phyloP scores from a whole-genome alignment of 2,888 invertebrate species.

The Pristionchus exspectatus region DNA sequence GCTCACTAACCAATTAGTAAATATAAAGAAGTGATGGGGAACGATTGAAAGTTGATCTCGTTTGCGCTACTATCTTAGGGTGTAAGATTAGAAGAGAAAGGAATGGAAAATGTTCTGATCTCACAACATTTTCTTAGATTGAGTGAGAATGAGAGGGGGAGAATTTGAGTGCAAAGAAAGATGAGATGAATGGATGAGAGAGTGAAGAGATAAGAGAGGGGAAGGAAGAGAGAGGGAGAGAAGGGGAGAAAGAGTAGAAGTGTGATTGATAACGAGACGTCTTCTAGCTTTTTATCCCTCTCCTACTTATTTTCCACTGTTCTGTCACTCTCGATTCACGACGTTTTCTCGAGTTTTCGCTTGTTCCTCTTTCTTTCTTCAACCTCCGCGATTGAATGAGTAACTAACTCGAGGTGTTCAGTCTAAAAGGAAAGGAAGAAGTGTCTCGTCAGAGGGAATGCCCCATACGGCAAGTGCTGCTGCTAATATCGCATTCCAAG shows the following conservation, averaged over 20 bases:
- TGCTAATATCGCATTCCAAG: background rate
- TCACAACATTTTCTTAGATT: conserved; percentile 5
- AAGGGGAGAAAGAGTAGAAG: conserved; percentile 13
- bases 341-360: background rate
- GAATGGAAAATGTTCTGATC: background rate
- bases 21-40: background rate
- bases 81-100: background rate
- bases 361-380: background rate
- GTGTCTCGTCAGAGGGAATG: background rate
- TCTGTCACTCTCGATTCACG: background rate
- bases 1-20: background rate
- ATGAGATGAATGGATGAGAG: conserved; percentile 5
- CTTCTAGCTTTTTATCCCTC: conserved; percentile 33
- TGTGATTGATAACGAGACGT: conserved; percentile 42
- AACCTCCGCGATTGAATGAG: background rate
- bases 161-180: conserved; percentile 14
- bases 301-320: conserved; percentile 29
- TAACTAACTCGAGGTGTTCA: background rate
- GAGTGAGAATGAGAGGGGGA: conserved; percentile 16
- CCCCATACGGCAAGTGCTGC: conserved; percentile 12
- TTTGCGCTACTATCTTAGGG: background rate
- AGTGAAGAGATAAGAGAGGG: background rate
- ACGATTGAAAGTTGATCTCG: background rate
- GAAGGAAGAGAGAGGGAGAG: conserved; percentile 7
- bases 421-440: background rate